Base-by-base conservation (phyloP, 2,888 invertebrate species). In the Cabera pusaria region DNA sequence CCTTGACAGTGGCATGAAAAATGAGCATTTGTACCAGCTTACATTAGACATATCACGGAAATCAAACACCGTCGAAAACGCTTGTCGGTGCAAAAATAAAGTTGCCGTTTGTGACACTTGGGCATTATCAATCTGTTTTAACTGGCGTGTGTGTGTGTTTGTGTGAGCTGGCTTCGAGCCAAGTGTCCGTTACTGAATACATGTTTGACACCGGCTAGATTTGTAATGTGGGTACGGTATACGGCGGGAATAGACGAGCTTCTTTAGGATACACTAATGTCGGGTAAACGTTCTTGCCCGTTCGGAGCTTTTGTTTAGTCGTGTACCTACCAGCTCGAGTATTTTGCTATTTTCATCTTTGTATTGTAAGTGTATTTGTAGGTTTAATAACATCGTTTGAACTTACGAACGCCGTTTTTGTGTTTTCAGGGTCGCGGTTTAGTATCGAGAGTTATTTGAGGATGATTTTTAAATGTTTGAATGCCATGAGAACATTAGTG, bases 1-100 rank as follows among this genome's bases (percentile, higher is more conserved):
- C 87, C 87, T 87, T 87, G 87, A 85, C 86, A 86, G 77, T 82
- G 80, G 65, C 72, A 80, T 84, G 83, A 83, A 78, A 80, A 79
- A 83, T 79, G 63, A 66, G 63, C 59, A 68, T 66, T 35, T 10
- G 31, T 37, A 25, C 29, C 36, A 22, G 62, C 66, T 69, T 66
- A 72, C 72, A 71, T 80, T 70, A 63, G 49, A 72, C n/a, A n/a
- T n/a, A n/a, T n/a, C n/a, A n/a, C n/a, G n/a, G 78, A 78, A 79
- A 79, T 78, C 73, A 73, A 75, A 75, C 72, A 72, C 76, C 70
- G 49, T 43, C 27, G 49, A 49, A 72, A 72, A 72, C 69, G 68
- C 64, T 63, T 62, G 53, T 52, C 59, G 58, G 56, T 52, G 64
- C 69, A 53, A 81, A 85, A 85, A 85, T 83, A 85, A 78, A 75